A percentile compares a stretch with the other conserved stretches of the same genome.
Conservation (phyloP, 2,113 vertebrate species). For the Pluvialis apricaria region DNA sequence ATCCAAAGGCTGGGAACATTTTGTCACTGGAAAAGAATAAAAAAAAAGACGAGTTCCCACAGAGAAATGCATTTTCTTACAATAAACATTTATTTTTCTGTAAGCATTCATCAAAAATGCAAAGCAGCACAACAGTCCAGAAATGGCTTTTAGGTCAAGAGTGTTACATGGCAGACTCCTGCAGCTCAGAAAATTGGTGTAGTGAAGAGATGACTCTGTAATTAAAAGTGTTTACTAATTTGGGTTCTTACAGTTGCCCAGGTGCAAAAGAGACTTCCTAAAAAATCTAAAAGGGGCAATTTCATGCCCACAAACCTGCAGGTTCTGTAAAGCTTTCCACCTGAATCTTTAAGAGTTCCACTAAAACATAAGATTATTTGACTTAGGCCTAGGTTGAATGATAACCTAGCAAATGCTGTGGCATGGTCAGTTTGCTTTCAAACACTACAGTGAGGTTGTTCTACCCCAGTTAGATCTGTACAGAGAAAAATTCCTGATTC, state of each 20-base stretch:
- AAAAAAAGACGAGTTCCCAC: neutral
- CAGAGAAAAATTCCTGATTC: neutral
- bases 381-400: neutral
- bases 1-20: constrained; percentile 99
- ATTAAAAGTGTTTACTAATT: neutral
- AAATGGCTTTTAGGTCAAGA: neutral
- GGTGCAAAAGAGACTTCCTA: neutral
- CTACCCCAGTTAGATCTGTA: neutral
- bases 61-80: neutral
- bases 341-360: neutral
- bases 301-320: neutral
- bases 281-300: neutral
- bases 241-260: neutral
- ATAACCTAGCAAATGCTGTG: neutral
- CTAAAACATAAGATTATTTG: neutral
- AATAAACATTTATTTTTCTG: neutral
- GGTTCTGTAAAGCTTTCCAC: neutral
- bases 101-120: neutral
- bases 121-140: neutral
- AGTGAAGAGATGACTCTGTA: neutral
- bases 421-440: neutral
- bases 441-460: neutral
- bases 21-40: constrained; percentile 87
- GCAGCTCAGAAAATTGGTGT: neutral
- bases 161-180: neutral